These are phyloP conservation scores for Jacana jacana DNA, from an alignment of 2,113 vertebrate species.

Conservation along the genomic window DNA sequence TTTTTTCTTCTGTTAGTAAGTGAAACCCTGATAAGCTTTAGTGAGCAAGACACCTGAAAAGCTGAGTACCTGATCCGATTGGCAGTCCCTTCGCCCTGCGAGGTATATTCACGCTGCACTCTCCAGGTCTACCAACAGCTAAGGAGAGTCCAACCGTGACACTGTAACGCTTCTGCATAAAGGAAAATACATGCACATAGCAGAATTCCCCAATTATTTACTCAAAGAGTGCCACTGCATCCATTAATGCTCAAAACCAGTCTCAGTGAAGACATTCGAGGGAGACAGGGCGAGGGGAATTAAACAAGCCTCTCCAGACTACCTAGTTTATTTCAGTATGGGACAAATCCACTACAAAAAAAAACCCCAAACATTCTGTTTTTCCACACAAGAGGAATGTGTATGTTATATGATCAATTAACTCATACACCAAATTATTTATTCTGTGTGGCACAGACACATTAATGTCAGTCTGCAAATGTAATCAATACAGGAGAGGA, in stretches of 20 bases:
- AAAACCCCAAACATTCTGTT: background rate
- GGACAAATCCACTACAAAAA: background rate
- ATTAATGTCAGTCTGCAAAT: background rate
- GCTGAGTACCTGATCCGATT: background rate
- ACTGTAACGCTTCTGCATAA: constrained; percentile 31
- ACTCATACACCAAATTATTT: background rate
- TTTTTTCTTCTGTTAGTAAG: constrained; percentile 29
- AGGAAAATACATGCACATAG: background rate
- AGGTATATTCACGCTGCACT: background rate
- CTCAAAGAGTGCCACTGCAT: constrained; percentile 40
- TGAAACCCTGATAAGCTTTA: constrained; percentile 32
- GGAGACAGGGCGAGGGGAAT: too few relatives aligned
- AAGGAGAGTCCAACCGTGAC: constrained; percentile 25
- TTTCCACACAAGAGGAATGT: background rate
- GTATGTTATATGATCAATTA: background rate
- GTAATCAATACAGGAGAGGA: background rate
- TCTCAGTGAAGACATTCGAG: constrained; percentile 26
- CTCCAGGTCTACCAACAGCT: constrained; percentile 11
- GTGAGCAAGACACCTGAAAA: background rate
- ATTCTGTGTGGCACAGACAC: background rate
- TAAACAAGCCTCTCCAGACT: background rate
- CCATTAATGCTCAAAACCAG: constrained; percentile 55
- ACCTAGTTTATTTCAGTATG: background rate
- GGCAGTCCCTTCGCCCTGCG: background rate
- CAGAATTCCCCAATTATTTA: background rate